Conservation (phyloP, 1,140 invertebrate genomes). For the Bombus huntii region DNA sequence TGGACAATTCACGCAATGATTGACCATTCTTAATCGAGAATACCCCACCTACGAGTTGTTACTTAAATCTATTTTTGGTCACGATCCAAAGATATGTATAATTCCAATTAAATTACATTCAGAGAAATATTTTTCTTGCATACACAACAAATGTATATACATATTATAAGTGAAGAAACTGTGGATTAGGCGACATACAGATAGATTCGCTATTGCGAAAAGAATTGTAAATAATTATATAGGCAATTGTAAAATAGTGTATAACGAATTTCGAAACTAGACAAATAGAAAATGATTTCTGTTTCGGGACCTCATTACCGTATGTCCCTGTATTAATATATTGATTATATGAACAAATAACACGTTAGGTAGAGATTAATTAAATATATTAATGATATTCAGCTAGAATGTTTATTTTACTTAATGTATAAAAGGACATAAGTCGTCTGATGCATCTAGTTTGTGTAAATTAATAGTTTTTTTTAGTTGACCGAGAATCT, state of each 20-base stretch:
- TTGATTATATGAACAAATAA: slow-evolving; percentile 64
- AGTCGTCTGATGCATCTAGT: slow-evolving; percentile 53
- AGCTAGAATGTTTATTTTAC: slow-evolving; percentile 61
- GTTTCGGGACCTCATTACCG: slow-evolving; percentile 31
- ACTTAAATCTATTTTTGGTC: slow-evolving; percentile 74
- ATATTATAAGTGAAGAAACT: slow-evolving; percentile 32
- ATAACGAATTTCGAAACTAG: slow-evolving; percentile 57
- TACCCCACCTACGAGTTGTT: slow-evolving; percentile 61
- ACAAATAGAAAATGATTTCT: slow-evolving; percentile 27
- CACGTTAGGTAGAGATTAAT: slow-evolving; percentile 68
- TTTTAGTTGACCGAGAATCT: slow-evolving; percentile 43
- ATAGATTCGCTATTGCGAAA: slow-evolving; percentile 54
- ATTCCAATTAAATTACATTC: slow-evolving; percentile 65
- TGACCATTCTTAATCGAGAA: slow-evolving; percentile 64
- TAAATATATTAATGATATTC: slow-evolving; percentile 69
- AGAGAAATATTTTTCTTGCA: slow-evolving; percentile 72
- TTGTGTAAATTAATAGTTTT: slow-evolving; percentile 63
- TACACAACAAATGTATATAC: slow-evolving; percentile 68
- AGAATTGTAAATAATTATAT: slow-evolving; percentile 70
- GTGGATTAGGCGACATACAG: slow-evolving; percentile 52
- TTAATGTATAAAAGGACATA: slow-evolving; percentile 50
- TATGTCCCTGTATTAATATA: slow-evolving; percentile 51
- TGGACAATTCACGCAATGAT: slow-evolving; percentile 42
- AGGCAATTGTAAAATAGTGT: slow-evolving; percentile 68
- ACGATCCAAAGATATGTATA: slow-evolving; percentile 63